Conservation (phyloP, 1,140 invertebrate genomes). For the Maconellicoccus hirsutus region DNA sequence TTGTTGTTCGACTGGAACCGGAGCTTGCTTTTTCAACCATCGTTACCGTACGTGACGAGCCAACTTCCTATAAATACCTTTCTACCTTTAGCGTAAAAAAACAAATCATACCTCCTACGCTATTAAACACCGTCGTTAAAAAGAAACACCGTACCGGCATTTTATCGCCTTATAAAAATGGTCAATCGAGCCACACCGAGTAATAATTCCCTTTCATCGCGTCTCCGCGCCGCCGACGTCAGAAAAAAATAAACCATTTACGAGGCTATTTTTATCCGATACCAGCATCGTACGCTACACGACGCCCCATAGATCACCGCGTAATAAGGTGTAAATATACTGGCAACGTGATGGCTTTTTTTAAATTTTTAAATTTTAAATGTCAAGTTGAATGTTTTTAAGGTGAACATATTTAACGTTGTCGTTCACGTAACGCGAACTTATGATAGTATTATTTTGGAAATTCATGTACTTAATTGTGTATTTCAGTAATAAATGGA, state of each 20-base stretch:
- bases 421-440: not conserved
- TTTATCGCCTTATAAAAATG: not conserved
- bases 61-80: no score
- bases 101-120: no score
- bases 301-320: not conserved
- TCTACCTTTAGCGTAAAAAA: no score
- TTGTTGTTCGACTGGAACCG: no score
- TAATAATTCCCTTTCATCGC: not conserved
- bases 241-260: slow-evolving; percentile 10
- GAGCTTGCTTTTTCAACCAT: no score
- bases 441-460: slow-evolving; percentile 25
- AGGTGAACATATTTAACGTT: not conserved
- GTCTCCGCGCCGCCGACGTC: no score
- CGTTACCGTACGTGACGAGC: no score
- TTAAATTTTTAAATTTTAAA: not conserved
- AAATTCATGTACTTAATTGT: slow-evolving; percentile 18
- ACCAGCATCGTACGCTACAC: not conserved
- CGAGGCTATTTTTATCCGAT: not conserved
- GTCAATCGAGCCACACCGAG: not conserved
- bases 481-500: not conserved
- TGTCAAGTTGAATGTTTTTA: slow-evolving; percentile 4
- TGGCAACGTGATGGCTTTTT: not conserved
- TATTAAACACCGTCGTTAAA: no score
- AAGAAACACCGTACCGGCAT: no score
- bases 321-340: slow-evolving; percentile 9